Conservation (phyloP, 2,797 vertebrate species). For the Acanthopagrus latus region DNA sequence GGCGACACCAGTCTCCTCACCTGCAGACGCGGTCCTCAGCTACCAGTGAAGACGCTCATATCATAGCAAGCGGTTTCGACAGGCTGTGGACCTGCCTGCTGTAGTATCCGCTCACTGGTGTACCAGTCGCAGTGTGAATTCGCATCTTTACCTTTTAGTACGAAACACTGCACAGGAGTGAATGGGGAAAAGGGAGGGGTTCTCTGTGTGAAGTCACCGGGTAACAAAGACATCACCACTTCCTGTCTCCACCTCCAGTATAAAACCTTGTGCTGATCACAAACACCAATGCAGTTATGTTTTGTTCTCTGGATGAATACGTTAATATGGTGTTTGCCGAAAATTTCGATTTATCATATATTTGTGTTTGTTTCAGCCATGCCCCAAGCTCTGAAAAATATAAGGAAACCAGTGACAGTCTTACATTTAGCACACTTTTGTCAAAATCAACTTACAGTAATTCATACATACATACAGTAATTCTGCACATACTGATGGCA, state of each 20-base stretch:
- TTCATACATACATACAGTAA: no score
- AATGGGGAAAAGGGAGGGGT: constrained; percentile 69
- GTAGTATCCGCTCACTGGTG: constrained; percentile 18
- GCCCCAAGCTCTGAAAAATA: not conserved
- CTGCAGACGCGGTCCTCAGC: constrained; percentile 37
- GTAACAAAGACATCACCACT: fast-evolving
- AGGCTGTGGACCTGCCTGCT: constrained; percentile 18
- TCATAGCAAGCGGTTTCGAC: not conserved
- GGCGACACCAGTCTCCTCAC: constrained; percentile 75
- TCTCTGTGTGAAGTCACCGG: constrained; percentile 34
- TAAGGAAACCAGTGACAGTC: not conserved
- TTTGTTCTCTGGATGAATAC: not conserved
- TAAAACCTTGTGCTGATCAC: constrained; percentile 11
- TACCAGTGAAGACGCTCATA: not conserved
- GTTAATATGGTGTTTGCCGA: not conserved
- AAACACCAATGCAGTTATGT: not conserved
- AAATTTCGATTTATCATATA: not conserved
- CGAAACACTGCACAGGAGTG: constrained; percentile 65
- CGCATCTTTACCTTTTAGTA: constrained; percentile 57
- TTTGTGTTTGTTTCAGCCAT: not conserved
- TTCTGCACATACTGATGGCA: no score
- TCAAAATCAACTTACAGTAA: no score
- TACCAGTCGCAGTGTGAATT: constrained; percentile 41
- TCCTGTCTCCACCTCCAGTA: constrained; percentile 37
- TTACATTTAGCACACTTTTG: no score